Percentiles rank a stretch among this genome's conserved stretches.
phyloP scores from a whole-genome alignment of 2,888 invertebrate genomes.

The Metellina segmentata region DNA sequence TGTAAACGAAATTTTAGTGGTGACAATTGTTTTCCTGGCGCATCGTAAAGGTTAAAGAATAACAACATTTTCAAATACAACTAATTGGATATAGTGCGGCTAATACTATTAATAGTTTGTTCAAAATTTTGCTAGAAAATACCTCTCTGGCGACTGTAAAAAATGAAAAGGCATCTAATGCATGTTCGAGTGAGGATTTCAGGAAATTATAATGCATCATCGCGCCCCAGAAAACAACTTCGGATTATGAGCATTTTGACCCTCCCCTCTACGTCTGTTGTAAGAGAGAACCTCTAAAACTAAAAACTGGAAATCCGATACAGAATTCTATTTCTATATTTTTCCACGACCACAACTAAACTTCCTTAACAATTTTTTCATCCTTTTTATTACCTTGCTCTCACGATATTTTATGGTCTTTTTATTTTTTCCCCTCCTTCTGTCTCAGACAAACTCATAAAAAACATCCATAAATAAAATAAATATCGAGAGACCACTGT shows the following conservation, averaged over 20 bases:
- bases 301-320: conserved; percentile 28
- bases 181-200: neutral
- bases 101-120: too few relatives aligned
- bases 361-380: conserved; percentile 42
- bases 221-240: neutral
- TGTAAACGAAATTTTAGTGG: too few relatives aligned
- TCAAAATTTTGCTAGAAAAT: neutral
- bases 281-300: neutral
- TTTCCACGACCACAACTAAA: conserved; percentile 16
- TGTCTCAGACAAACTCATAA: conserved; percentile 3
- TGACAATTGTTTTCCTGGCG: too few relatives aligned
- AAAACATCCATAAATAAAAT: conserved; percentile 27
- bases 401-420: conserved; percentile 8
- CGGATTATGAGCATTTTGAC: too few relatives aligned
- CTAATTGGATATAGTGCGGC: too few relatives aligned
- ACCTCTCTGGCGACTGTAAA: neutral
- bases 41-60: too few relatives aligned
- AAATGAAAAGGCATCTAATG: neutral
- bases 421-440: neutral
- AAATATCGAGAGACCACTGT: conserved; percentile 54
- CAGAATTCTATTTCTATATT: conserved; percentile 21
- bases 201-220: neutral
- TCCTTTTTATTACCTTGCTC: conserved; percentile 33
- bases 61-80: too few relatives aligned
- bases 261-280: too few relatives aligned